Conservation (phyloP, 2,113 vertebrate genomes). For the Semnornis frantzii region DNA sequence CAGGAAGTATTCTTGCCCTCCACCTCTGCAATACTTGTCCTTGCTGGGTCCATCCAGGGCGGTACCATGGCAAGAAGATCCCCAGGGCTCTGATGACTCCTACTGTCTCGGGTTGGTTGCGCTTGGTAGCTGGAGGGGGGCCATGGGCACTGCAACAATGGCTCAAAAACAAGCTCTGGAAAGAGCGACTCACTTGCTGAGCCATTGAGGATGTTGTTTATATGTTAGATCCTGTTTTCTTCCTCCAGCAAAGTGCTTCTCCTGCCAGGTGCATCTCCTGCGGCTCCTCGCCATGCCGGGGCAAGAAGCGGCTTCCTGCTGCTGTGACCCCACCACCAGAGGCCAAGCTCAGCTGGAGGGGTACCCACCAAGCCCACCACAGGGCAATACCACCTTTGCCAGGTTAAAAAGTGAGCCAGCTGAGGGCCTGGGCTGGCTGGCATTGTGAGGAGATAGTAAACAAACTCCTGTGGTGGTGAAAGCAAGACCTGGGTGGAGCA, state of each 20-base stretch:
- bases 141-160: constrained; percentile 5
- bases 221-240: constrained; percentile 82
- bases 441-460: accelerated
- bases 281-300: constrained; percentile 1
- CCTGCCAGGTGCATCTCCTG: constrained; percentile 77
- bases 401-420: neutral
- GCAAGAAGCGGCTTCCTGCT: constrained; percentile 63
- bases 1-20: neutral
- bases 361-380: accelerated
- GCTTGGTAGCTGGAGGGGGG: neutral
- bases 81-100: neutral
- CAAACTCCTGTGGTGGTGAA: accelerated
- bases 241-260: constrained; percentile 69
- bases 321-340: accelerated
- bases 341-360: neutral
- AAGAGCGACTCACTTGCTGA: constrained; percentile 62
- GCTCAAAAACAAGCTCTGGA: constrained; percentile 52
- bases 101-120: constrained; percentile 11
- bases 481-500: neutral
- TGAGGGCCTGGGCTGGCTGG: accelerated
- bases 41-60: neutral
- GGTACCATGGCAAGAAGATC: neutral
- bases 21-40: neutral
- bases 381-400: accelerated
- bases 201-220: constrained; percentile 82